Evolutionary conservation across 1,140 invertebrate species (phyloP).

Genomic region (Conopomorpha cramerella): DNA sequence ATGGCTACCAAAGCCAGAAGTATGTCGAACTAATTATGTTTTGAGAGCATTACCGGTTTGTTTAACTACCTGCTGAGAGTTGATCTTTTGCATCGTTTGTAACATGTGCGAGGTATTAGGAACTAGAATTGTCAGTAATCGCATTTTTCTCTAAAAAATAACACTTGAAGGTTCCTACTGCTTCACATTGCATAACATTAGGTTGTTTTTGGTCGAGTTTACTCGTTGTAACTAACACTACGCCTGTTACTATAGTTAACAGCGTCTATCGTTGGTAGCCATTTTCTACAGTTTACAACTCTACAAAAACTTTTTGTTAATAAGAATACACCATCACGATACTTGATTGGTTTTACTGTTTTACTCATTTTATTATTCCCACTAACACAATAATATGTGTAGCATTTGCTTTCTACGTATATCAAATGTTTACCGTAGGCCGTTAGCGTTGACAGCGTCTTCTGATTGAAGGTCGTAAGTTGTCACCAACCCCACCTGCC

Average conservation of each 20-base stretch:
- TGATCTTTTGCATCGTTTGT: no score
- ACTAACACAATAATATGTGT: slow-evolving; percentile 1
- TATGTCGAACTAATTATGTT: slow-evolving; percentile 60
- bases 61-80: slow-evolving; percentile 16
- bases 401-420: neutral
- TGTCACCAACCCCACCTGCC: slow-evolving; percentile 67
- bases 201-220: no score
- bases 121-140: no score
- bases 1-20: slow-evolving; percentile 84
- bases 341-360: slow-evolving; percentile 7
- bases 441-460: no score
- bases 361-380: no score
- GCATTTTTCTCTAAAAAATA: no score
- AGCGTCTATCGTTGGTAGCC: slow-evolving; percentile 57
- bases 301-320: slow-evolving; percentile 6
- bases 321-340: slow-evolving; percentile 10
- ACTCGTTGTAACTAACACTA: no score
- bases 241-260: no score
- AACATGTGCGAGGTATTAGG: no score
- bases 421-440: no score
- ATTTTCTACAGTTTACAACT: slow-evolving; percentile 66
- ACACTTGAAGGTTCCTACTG: no score
- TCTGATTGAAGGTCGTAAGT: slow-evolving; percentile 60
- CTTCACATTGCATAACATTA: no score
- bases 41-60: slow-evolving; percentile 28